phyloP scores from a whole-genome alignment of 2,113 vertebrate species.

The Platysternon megacephalum region DNA sequence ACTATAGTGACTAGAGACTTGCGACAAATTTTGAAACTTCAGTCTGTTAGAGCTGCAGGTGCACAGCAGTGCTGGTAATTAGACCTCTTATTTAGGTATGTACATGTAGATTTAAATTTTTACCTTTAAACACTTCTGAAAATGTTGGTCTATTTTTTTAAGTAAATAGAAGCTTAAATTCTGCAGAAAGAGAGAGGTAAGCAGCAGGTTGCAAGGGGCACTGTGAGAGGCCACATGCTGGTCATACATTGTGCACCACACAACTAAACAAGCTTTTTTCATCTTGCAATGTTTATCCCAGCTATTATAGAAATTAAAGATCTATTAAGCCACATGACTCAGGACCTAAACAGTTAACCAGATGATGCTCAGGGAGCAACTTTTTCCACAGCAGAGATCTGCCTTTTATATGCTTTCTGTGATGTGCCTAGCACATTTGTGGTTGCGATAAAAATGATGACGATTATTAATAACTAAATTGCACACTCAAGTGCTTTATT shows the following conservation, averaged over 20 bases:
- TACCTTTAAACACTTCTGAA: not conserved
- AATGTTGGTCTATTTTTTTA: not conserved
- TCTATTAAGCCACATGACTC: not conserved
- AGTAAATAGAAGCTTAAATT: not conserved
- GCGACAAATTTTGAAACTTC: not conserved
- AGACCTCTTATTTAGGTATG: not conserved
- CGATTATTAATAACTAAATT: not conserved
- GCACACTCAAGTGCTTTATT: not conserved
- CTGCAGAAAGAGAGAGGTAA: not conserved
- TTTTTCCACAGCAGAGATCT: not conserved
- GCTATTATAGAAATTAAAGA: not conserved
- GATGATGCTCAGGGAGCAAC: not conserved
- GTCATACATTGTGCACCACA: not conserved
- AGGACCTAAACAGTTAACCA: not conserved
- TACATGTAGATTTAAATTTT: not conserved
- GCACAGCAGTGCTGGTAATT: not conserved
- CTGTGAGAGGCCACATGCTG: fast-evolving
- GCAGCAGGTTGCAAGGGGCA: not conserved
- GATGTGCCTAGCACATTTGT: not conserved
- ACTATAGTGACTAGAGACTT: not conserved
- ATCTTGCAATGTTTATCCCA: not conserved
- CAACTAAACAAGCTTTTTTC: not conserved
- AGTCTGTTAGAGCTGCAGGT: not conserved
- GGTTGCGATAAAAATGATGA: not conserved
- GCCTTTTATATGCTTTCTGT: not conserved